Conservation (phyloP, 1,140 invertebrate genomes). For the Aricia agestis region DNA sequence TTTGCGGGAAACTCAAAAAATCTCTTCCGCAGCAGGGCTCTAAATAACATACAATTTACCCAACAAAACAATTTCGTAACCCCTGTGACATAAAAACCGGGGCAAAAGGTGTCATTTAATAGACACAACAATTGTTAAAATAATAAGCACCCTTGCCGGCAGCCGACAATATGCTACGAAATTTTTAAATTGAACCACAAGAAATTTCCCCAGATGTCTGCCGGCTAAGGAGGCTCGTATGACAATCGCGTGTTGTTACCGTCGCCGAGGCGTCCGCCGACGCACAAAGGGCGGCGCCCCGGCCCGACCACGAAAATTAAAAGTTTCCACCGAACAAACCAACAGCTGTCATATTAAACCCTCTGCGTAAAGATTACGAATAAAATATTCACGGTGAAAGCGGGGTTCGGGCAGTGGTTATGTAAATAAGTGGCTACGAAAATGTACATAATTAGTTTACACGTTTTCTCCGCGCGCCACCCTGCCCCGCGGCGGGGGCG, state of each 20-base stretch:
- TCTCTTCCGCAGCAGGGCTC: neutral
- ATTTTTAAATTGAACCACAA: slow-evolving; percentile 59
- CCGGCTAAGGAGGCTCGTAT: slow-evolving; percentile 30
- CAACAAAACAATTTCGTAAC: slow-evolving; percentile 7
- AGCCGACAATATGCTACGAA: slow-evolving; percentile 26
- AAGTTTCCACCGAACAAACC: slow-evolving; percentile 71
- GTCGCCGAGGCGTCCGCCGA: slow-evolving; percentile 45
- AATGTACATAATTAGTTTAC: slow-evolving; percentile 76
- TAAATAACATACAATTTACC: neutral
- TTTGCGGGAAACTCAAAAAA: slow-evolving; percentile 43
- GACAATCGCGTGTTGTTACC: slow-evolving; percentile 2
- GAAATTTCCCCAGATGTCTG: slow-evolving; percentile 58
- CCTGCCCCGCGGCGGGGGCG: slow-evolving; percentile 43
- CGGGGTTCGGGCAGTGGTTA: slow-evolving; percentile 66
- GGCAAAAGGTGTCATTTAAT: slow-evolving; percentile 31
- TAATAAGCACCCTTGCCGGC: slow-evolving; percentile 53
- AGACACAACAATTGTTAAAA: slow-evolving; percentile 48
- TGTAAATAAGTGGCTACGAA: slow-evolving; percentile 76
- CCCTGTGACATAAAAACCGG: slow-evolving; percentile 19
- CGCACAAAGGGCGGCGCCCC: slow-evolving; percentile 52
- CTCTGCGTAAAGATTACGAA: slow-evolving; percentile 73
- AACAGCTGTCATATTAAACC: slow-evolving; percentile 75
- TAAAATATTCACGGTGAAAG: slow-evolving; percentile 76
- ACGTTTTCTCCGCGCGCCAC: slow-evolving; percentile 60
- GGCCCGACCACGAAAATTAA: slow-evolving; percentile 69